Evolutionary conservation across 2,888 invertebrate species (phyloP), one percentile per base, ranked within the genome.

Genomic region (Andrena chrysosceles): DNA sequence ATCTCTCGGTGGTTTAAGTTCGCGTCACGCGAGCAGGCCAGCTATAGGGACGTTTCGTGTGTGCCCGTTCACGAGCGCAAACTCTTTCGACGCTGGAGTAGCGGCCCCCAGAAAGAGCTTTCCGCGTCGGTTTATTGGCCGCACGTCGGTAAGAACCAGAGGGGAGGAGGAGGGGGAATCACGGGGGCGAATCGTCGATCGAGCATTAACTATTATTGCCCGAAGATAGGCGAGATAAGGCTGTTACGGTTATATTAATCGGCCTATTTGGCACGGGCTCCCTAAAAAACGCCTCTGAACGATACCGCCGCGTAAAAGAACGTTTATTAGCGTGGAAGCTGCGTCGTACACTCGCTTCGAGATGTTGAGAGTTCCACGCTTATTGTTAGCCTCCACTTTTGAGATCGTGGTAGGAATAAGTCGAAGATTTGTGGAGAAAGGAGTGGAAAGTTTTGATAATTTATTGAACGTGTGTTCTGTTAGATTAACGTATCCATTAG

Each of bases 171-270:
- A 59, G 54, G 66, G 81, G 56, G 81, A 81, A 81, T 80, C 80
- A 80, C 77, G 52, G 56, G 26, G 26, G 48, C n/a, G 73, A 66
- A 74, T 74, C 81, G 76, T 64, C 67, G 76, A 83, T 82, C 83
- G 83, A 82, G 76, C 71, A 71, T 82, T 76, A 76, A 77, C 83
- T 67, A 64, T 76, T 82, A 82, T 83, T 82, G 75, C 73, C 13
- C 35, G 76, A 75, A 72, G 82, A 75, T 82, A 81, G 62, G 62
- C 67, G 67, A 82, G 82, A 82, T 82, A 73, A 82, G 82, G 67
- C 63, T 82, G 82, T 81, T 76, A 76, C 71, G 56, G 76, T 76
- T 82, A 82, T 82, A 76, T 82, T 82, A 83, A 83, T 83, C 71
- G 81, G 52, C 74, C 82, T 74, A 82, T 82, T 82, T 82, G 81